Evolutionary conservation across 1,140 invertebrate species (phyloP), one percentile per base, ranked within the genome.

Genomic region (Formica exsecta): DNA sequence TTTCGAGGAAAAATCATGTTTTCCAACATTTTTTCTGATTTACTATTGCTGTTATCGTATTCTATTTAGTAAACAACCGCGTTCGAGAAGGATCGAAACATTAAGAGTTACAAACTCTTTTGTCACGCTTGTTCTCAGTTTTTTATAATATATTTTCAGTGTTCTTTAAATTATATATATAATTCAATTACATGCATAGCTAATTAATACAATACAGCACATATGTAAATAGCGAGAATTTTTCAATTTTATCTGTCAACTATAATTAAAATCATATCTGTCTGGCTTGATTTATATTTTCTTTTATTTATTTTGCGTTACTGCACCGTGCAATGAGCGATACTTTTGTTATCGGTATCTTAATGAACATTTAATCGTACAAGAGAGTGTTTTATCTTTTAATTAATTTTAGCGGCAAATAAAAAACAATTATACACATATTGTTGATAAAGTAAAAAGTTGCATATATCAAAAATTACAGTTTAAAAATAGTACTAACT

Each of bases 231-330:
- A 38, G 2, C 25, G 2, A n/a, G 51, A 3, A 29, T 41, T 44
- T 76, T 77, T 64, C 44, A 44, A 44, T 59, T 61, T 22, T 41
- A 44, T 29, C 19, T 44, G 16, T 22, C 9, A 36, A 9, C 9
- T 77, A 41, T 64, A 64, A 77, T 64, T 64, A 77, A 64, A 77
- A n/a, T 77, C 16, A 16, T 65, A 32, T 32, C 22, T 41, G 22
- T 44, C 38, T 48, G 13, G 2, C 25, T 9, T 29, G 9, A 77
- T 44, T 64, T 9, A 64, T 32, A 22, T 32, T 41, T 41, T 62
- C 3, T 5, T n/a, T 29, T 51, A 11, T 76, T 76, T 62, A 41
- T 76, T 29, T 76, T 5, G 0, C 25, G 3, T 62, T n/a, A 38
- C 11, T n/a, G 8, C 22, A 3, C 9, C n/a, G 4, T 32, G 36